These are phyloP conservation scores for Drosophila infuscata DNA, from an alignment of 2,888 invertebrate species.

Conservation along the genomic window DNA sequence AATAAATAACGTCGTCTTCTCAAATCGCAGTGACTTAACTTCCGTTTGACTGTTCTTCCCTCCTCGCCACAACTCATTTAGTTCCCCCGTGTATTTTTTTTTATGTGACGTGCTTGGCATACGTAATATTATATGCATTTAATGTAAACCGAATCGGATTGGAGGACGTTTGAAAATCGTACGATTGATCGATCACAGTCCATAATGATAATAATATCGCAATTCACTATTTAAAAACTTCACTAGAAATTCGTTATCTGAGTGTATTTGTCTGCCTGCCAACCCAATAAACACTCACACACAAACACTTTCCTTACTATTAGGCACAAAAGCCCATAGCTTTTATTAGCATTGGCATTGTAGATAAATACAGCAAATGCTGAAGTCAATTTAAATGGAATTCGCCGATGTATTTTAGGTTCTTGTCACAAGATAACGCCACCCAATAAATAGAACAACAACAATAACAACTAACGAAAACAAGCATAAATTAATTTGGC, in stretches of 20 bases:
- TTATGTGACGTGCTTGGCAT: slow-evolving; percentile 37
- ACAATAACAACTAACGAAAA: slow-evolving; percentile 11
- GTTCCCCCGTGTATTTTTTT: background rate
- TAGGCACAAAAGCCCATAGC: slow-evolving; percentile 11
- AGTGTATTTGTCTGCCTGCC: background rate
- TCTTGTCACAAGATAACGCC: slow-evolving; percentile 33
- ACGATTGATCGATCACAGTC: slow-evolving; percentile 19
- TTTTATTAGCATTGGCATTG: slow-evolving; percentile 11
- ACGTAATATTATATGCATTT: slow-evolving; percentile 52
- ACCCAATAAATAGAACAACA: slow-evolving; percentile 12
- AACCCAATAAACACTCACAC: slow-evolving; percentile 9
- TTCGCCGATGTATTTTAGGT: slow-evolving; percentile 12
- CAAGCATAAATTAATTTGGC: slow-evolving; percentile 42
- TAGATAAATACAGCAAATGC: slow-evolving; percentile 33
- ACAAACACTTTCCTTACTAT: background rate
- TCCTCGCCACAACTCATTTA: background rate
- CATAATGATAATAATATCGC: slow-evolving; percentile 20
- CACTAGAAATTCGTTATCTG: slow-evolving; percentile 40
- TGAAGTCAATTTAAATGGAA: slow-evolving; percentile 44
- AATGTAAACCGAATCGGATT: slow-evolving; percentile 14
- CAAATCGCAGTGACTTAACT: slow-evolving; percentile 48
- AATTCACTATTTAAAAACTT: slow-evolving; percentile 16
- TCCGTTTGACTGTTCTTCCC: slow-evolving; percentile 41
- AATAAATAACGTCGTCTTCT: slow-evolving; percentile 14
- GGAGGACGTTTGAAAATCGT: slow-evolving; percentile 45